Conservation (phyloP, 35 echinoderm and acorn worm species). For the Apostichopus parvimensis region DNA sequence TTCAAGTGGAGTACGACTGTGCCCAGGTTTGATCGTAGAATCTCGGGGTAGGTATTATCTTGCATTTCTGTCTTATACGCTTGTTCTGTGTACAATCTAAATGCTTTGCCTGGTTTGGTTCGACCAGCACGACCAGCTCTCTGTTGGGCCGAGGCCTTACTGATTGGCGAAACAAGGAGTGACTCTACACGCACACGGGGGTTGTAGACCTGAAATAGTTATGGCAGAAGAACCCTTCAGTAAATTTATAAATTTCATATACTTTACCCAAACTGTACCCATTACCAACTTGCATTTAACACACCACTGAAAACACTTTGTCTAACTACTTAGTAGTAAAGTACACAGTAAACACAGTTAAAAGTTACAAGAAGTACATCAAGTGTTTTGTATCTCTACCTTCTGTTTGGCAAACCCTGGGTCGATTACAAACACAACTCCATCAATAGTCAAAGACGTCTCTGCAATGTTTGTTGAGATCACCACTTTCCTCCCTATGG, state of each 20-base stretch:
- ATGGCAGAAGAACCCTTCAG: too few species aligned
- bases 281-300: too few species aligned
- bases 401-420: conserved; percentile 98
- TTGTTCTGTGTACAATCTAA: conserved; percentile 96
- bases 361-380: too few species aligned
- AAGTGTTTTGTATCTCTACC: conserved; percentile 38
- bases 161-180: conserved; percentile 91
- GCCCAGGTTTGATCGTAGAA: conserved; percentile 90
- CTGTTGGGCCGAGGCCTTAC: conserved; percentile 95
- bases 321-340: too few species aligned
- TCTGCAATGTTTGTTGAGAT: conserved; percentile 98
- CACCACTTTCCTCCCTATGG: conserved; percentile 91
- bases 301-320: too few species aligned
- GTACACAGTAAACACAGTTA: too few species aligned
- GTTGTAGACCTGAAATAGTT: conserved; percentile 88
- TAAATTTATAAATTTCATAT: too few species aligned
- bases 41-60: conserved; percentile 98
- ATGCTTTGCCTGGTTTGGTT: conserved; percentile 92
- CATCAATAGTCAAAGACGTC: conserved; percentile 96
- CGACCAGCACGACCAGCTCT: conserved; percentile 95
- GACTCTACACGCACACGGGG: conserved; percentile 97
- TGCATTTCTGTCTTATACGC: conserved; percentile 94
- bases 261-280: too few species aligned
- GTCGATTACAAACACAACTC: conserved; percentile 98
- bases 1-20: conserved; percentile 96